These are phyloP conservation scores for Ochotona princeps DNA, from an alignment of 2,113 vertebrate genomes.

Conservation along the genomic window DNA sequence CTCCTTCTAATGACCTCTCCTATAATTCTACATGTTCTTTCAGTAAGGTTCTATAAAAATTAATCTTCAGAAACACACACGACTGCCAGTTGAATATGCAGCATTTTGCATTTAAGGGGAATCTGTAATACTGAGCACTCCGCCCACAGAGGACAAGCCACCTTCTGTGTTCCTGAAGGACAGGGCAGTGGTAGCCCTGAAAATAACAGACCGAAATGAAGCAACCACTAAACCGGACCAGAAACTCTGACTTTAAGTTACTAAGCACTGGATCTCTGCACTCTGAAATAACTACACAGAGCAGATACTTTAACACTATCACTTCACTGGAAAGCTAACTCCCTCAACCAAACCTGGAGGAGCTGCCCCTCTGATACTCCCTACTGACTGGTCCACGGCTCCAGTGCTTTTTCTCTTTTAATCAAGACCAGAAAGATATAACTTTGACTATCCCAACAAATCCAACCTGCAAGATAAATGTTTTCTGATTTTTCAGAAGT, in stretches of 20 bases:
- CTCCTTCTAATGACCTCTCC: background rate
- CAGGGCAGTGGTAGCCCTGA: background rate
- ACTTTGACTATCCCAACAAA: slow-evolving; percentile 1
- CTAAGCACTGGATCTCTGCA: slow-evolving; percentile 15
- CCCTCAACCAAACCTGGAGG: slow-evolving; percentile 20
- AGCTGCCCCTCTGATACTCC: background rate
- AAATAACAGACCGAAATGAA: background rate
- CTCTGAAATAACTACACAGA: slow-evolving; percentile 29
- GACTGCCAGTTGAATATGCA: background rate
- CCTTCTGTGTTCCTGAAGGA: too few species aligned
- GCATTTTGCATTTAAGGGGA: background rate
- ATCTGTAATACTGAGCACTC: background rate
- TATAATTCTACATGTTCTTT: background rate
- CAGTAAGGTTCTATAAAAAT: background rate
- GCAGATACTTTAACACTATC: background rate
- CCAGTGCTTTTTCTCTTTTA: background rate
- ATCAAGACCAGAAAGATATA: slow-evolving; percentile 2
- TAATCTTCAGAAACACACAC: background rate
- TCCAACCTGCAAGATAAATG: background rate
- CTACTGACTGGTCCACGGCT: background rate
- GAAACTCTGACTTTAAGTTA: background rate
- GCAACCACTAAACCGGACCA: slow-evolving; percentile 24
- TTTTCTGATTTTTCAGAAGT: background rate
- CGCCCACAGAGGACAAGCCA: background rate
- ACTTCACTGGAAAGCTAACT: background rate